Evolutionary conservation across 2,113 vertebrate species (phyloP).

Genomic region (Genyomyrus donnyi): DNA sequence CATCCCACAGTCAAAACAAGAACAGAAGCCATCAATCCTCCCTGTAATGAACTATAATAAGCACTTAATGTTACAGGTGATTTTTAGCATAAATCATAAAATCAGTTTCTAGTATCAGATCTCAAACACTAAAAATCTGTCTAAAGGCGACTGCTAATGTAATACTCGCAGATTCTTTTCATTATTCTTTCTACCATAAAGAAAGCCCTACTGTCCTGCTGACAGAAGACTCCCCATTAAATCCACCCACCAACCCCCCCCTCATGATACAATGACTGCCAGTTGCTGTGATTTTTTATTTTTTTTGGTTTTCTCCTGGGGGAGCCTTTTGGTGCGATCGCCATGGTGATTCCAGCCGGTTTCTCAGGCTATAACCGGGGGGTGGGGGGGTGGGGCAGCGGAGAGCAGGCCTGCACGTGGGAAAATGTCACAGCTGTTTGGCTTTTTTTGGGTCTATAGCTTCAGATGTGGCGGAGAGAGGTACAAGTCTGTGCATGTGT

Average conservation of each 20-base stretch:
- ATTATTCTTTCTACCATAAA: background rate
- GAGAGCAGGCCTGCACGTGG: conserved; percentile 4
- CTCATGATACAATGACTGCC: background rate
- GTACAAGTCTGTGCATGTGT: background rate
- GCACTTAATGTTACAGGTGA: background rate
- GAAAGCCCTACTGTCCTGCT: background rate
- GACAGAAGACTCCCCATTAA: too few relatives aligned
- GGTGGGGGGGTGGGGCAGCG: background rate
- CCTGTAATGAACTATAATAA: background rate
- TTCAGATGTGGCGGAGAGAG: background rate
- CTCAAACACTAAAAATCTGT: background rate
- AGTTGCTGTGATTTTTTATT: background rate
- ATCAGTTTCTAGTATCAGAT: background rate
- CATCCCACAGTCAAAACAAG: background rate
- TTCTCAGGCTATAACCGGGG: background rate
- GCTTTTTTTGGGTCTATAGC: background rate
- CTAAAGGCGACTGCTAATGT: background rate
- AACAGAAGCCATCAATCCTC: background rate
- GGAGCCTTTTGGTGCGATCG: background rate
- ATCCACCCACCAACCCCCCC: background rate
- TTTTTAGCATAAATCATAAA: background rate
- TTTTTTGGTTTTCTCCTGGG: background rate
- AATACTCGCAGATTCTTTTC: background rate
- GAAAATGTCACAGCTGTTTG: conserved; percentile 15
- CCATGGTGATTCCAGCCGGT: conserved; percentile 15